Conservation (phyloP, 2,797 vertebrate species). For the Sandelia bainsii region DNA sequence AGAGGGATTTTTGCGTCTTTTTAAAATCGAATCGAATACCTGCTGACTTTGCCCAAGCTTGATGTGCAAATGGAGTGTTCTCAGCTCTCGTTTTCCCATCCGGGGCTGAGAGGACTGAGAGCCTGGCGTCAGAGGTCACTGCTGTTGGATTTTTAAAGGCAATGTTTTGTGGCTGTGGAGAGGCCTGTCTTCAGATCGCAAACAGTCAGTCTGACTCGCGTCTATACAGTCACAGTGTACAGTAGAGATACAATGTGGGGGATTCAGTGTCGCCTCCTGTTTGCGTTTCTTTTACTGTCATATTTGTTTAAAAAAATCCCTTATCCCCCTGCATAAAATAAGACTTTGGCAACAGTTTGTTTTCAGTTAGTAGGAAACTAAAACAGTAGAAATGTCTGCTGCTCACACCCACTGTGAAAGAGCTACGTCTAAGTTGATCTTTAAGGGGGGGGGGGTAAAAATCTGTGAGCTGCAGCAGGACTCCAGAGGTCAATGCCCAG, state of each 20-base stretch:
- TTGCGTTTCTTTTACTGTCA: conserved; percentile 58
- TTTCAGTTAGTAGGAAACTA: conserved; percentile 66
- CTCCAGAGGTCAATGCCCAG: conserved; percentile 65
- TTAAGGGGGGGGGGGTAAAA: conserved; percentile 34
- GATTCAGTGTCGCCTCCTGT: conserved; percentile 63
- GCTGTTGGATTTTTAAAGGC: conserved; percentile 86
- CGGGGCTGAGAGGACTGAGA: conserved; percentile 46
- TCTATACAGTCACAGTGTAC: conserved; percentile 90
- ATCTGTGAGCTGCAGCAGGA: conserved; percentile 57
- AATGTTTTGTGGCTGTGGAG: conserved; percentile 79
- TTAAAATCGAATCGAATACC: conserved; percentile 32
- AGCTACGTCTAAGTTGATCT: conserved; percentile 38
- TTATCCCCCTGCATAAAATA: conserved; percentile 82
- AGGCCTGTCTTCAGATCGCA: conserved; percentile 49
- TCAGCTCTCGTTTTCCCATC: conserved; percentile 50
- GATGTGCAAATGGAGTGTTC: conserved; percentile 79
- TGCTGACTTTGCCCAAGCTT: conserved; percentile 52
- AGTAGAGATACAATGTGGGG: conserved; percentile 72
- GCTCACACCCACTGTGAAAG: conserved; percentile 40
- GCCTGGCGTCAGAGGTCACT: conserved; percentile 79
- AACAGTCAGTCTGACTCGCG: conserved; percentile 78
- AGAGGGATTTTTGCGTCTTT: background rate
- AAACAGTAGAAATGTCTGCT: conserved; percentile 50
- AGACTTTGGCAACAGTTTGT: conserved; percentile 82
- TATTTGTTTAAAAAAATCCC: conserved; percentile 67